Conservation (phyloP, 2,113 vertebrate genomes). For the Halichoerus grypus region DNA sequence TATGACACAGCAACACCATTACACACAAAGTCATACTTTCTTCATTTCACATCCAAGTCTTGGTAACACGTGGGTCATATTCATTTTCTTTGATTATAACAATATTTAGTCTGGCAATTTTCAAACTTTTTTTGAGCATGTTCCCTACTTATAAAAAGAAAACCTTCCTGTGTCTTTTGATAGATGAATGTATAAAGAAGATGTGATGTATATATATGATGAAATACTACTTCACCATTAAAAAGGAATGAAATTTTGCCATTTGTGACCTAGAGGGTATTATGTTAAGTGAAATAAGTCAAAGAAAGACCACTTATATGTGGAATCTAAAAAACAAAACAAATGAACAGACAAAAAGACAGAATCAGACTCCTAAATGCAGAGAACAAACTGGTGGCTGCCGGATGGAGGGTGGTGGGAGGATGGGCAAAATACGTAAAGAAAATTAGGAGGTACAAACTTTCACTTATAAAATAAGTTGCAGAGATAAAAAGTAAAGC, state of each 20-base stretch:
- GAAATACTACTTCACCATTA: background rate
- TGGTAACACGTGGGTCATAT: background rate
- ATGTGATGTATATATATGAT: background rate
- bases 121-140: constrained; percentile 26
- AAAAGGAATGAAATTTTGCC: background rate
- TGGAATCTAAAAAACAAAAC: background rate
- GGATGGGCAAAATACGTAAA: background rate
- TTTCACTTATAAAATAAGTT: background rate
- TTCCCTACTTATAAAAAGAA: background rate
- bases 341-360: background rate
- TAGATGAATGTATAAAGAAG: background rate
- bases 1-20: background rate
- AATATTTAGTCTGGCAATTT: background rate
- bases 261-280: background rate
- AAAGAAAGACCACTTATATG: background rate
- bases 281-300: background rate
- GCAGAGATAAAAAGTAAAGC: background rate
- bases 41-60: background rate
- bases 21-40: background rate
- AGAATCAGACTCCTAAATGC: background rate
- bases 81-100: background rate
- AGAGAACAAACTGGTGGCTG: background rate
- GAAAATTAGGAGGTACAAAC: background rate
- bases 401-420: background rate
- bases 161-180: background rate